Conservation (phyloP, 2,888 invertebrate species). For the Torymus texanus region DNA sequence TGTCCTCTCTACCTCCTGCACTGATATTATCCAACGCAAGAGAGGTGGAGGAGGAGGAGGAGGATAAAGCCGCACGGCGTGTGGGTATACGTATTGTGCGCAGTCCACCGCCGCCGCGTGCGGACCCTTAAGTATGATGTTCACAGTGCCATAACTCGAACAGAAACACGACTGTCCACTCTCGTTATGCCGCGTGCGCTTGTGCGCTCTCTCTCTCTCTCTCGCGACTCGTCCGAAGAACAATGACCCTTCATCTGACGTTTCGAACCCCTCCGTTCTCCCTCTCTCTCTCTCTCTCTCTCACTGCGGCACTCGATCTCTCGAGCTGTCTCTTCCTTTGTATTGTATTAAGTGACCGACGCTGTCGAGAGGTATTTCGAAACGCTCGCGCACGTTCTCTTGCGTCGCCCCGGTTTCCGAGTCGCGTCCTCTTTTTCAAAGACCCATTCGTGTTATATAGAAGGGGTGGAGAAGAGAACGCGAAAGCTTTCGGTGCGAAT, state of each 20-base stretch:
- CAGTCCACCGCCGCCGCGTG: neutral
- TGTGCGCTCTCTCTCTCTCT: constrained; percentile 6
- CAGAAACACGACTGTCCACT: constrained; percentile 55
- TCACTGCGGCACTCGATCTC: constrained; percentile 6
- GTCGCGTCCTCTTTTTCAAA: too few species aligned
- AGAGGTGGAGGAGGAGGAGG: neutral
- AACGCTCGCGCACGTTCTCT: neutral
- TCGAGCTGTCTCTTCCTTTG: constrained; percentile 40
- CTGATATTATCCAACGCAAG: constrained; percentile 48
- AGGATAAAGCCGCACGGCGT: constrained; percentile 18
- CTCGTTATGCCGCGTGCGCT: constrained; percentile 49
- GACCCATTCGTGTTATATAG: too few species aligned
- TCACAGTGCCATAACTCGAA: constrained; percentile 54
- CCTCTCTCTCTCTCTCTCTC: constrained; percentile 13
- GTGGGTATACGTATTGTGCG: neutral
- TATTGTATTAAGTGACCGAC: constrained; percentile 44
- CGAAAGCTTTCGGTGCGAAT: neutral
- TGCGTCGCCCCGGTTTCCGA: neutral
- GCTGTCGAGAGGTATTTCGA: constrained; percentile 1
- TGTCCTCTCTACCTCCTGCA: constrained; percentile 16
- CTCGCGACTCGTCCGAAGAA: constrained; percentile 43
- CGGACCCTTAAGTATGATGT: constrained; percentile 55
- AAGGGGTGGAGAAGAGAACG: neutral
- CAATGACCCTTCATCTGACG: constrained; percentile 55
- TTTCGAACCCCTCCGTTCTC: constrained; percentile 18